Base-by-base conservation (phyloP, 2,888 invertebrate species). In the Spisula subtruncata region DNA sequence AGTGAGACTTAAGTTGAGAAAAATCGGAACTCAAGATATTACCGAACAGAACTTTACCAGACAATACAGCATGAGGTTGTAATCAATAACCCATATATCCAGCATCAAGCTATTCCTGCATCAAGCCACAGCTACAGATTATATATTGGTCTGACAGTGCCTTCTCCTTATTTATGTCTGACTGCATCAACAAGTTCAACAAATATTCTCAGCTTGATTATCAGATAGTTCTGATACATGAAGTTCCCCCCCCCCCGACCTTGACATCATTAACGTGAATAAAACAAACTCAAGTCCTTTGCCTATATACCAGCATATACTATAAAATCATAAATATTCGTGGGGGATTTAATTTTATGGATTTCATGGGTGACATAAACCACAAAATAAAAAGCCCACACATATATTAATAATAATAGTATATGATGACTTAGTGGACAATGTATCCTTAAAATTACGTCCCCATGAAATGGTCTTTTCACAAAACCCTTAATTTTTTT, bases 51-150 rank as follows among this genome's bases (percentile, higher is more conserved):
- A 41, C 10, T 4, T 25, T 25, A 25, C 32, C 75, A 75, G 29
- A 75, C 35, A 32, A 32, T 16, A 75, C 75, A 75, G 35, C 10
- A 32, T 75, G 16, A 75, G 35, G 4, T 4, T 32, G 75, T 35
- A 75, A 75, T 75, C 75, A 75, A 75, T 75, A 75, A 32, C 75
- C 35, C 75, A 32, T 32, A 71, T 29, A 6, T 71, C 10, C 71
- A 32, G 10, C 32, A 32, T 32, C 71, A 71, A 71, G n/a, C n/a
- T n/a, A n/a, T n/a, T 71, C 10, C 71, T 16, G 14, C 35, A 35
- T 32, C 75, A 75, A 75, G 75, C 25, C 29, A 75, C 75, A n/a
- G n/a, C 18, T 75, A 75, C 75, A 12, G 75, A 75, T 75, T 32
- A 75, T 35, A 32, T 32, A 75, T 75, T 35, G 35, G 75, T 75